Conservation (phyloP, 1,140 invertebrate species). For the Drosophila elegans region DNA sequence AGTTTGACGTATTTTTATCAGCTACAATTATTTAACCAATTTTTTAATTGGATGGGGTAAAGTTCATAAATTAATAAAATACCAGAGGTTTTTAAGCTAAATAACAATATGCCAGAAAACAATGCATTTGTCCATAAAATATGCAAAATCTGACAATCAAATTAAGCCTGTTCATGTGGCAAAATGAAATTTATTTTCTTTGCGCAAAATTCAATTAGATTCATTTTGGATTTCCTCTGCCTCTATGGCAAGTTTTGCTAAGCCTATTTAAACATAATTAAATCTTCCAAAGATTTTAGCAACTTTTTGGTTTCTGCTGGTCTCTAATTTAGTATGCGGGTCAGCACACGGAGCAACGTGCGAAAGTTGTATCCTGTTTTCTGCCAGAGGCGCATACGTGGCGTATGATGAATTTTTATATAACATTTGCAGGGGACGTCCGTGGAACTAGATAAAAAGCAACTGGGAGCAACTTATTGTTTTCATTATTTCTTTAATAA, state of each 20-base stretch:
- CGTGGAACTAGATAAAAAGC: constrained; percentile 15
- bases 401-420: constrained; percentile 69
- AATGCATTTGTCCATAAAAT: background rate
- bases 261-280: constrained; percentile 70
- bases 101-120: background rate
- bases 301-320: constrained; percentile 44
- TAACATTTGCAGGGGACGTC: background rate
- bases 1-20: background rate
- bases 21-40: background rate
- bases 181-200: background rate
- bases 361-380: constrained; percentile 46
- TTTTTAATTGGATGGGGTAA: background rate
- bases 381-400: constrained; percentile 40
- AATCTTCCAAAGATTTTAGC: constrained; percentile 62
- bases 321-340: constrained; percentile 62
- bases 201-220: constrained; percentile 21
- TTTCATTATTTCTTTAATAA: constrained; percentile 30
- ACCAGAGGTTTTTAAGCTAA: background rate
- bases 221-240: constrained; percentile 19
- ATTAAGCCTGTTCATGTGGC: background rate
- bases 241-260: constrained; percentile 30
- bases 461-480: constrained; percentile 8
- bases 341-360: constrained; percentile 41
- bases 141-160: background rate
- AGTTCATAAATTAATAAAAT: background rate